phyloP scores from a whole-genome alignment of 2,888 invertebrate genomes.

The Lottia scabra region DNA sequence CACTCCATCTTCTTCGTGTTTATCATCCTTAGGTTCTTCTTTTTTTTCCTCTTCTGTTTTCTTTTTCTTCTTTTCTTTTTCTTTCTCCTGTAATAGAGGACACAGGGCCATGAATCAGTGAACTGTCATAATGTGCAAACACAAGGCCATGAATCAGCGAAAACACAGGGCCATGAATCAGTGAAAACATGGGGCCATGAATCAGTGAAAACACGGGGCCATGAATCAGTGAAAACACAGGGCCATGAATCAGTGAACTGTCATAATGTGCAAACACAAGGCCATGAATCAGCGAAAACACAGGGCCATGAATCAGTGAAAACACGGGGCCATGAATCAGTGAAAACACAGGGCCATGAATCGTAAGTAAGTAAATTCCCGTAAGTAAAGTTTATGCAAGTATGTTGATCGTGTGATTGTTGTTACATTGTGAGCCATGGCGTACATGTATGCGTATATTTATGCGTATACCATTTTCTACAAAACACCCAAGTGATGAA shows the following conservation, averaged over 20 bases:
- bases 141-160: constrained; percentile 14
- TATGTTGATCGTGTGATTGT: no score
- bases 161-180: neutral
- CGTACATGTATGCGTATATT: no score
- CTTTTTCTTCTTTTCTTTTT: constrained; percentile 32
- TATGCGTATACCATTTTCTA: no score
- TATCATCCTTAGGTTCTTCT: constrained; percentile 22
- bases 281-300: constrained; percentile 9
- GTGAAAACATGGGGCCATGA: neutral
- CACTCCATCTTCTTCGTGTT: constrained; percentile 15
- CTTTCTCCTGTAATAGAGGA: neutral
- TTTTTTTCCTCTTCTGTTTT: no score
- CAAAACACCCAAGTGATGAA: no score
- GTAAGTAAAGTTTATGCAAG: no score
- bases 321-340: neutral
- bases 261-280: neutral
- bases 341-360: neutral
- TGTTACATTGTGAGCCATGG: no score
- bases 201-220: neutral
- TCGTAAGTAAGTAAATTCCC: no score
- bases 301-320: neutral
- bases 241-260: no score
- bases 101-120: no score
- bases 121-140: no score
- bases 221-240: no score